A percentile compares a stretch with the other conserved stretches of the same genome.
phyloP scores from a whole-genome alignment of 2,797 vertebrate species.

The Apodemus agrarius region DNA sequence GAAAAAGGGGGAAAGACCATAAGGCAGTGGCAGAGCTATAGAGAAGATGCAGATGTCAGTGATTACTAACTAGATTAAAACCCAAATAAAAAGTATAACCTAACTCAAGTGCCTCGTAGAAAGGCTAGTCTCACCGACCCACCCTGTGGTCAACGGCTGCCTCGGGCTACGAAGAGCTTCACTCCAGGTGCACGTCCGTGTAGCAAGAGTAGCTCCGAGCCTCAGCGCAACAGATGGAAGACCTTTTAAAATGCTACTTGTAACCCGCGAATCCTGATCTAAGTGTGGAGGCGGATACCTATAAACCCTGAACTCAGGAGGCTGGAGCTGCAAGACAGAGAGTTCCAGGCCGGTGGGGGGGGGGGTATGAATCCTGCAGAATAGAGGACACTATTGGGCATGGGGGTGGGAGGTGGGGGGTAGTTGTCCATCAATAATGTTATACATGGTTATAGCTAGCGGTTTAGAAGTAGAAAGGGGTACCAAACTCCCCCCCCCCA shows the following conservation, averaged over 20 bases:
- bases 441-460: background rate
- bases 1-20: background rate
- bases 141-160: background rate
- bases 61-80: background rate
- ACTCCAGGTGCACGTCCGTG: background rate
- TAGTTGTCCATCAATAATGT: background rate
- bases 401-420: too few relatives aligned
- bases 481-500: too few relatives aligned
- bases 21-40: background rate
- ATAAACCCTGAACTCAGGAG: too few relatives aligned
- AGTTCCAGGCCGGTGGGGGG: accelerated
- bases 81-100: background rate
- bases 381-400: background rate
- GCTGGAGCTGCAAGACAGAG: background rate
- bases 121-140: background rate
- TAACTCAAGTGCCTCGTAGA: background rate
- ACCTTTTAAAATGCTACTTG: background rate
- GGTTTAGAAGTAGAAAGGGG: background rate
- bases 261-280: background rate
- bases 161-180: background rate
- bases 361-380: background rate
- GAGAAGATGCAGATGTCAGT: background rate
- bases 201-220: background rate
- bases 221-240: background rate
- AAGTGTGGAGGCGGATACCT: background rate